A percentile compares a stretch with the other conserved stretches of the same genome.
Conservation (phyloP, 64 coral and sea anemone genomes). For the Stylophora pistillata region DNA sequence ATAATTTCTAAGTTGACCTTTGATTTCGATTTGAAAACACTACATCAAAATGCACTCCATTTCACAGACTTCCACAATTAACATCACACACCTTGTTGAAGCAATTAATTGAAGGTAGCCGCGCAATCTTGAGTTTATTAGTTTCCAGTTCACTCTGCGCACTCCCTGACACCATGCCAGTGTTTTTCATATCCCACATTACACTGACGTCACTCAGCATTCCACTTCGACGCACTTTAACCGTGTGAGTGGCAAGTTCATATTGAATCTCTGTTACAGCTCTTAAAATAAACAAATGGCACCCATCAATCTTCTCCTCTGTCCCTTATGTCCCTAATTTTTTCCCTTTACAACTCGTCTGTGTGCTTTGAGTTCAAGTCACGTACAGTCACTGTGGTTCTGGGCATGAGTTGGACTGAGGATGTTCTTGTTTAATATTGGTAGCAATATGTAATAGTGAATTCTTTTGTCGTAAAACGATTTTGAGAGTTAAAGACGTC, state of each 20-base stretch:
- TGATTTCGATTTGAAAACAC: too few species aligned
- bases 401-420: too few species aligned
- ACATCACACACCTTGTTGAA: constrained; percentile 66
- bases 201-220: constrained; percentile 75
- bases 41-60: too few species aligned
- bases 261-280: constrained; percentile 3
- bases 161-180: constrained; percentile 44
- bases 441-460: too few species aligned
- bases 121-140: constrained; percentile 55
- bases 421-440: too few species aligned
- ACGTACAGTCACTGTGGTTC: too few species aligned
- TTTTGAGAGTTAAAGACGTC: too few species aligned
- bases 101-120: constrained; percentile 73
- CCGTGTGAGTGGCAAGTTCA: constrained; percentile 73
- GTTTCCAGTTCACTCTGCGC: constrained; percentile 27
- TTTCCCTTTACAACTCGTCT: not conserved
- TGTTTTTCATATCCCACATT: constrained; percentile 75
- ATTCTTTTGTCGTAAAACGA: too few species aligned
- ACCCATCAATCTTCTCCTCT: not conserved
- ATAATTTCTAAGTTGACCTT: too few species aligned
- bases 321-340: not conserved
- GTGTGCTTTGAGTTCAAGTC: too few species aligned
- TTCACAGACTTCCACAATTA: too few species aligned
- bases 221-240: constrained; percentile 77
- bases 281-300: not conserved